Evolutionary conservation across 2,113 vertebrate species (phyloP).

Genomic region (Ibidorhyncha struthersii): DNA sequence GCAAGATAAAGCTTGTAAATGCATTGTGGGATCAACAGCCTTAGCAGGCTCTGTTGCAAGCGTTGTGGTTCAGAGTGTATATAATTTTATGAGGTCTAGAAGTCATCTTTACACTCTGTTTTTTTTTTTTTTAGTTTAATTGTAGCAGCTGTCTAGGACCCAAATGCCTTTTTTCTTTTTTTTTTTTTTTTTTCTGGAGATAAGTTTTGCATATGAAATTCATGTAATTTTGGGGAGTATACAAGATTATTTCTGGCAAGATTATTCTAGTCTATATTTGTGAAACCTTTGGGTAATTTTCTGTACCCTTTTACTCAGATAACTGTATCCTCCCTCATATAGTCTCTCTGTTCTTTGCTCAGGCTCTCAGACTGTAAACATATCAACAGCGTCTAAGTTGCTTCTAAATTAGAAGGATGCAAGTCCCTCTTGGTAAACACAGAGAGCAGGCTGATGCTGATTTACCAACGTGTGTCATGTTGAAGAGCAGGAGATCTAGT

Average conservation of each 20-base stretch:
- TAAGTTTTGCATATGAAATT: constrained; percentile 10
- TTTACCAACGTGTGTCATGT: neutral
- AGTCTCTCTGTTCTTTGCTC: neutral
- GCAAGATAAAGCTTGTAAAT: neutral
- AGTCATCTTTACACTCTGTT: neutral
- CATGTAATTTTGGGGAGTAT: neutral
- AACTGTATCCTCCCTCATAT: neutral
- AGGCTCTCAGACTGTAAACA: constrained; percentile 12
- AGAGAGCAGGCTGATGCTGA: neutral
- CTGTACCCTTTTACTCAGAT: neutral
- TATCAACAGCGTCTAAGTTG: neutral
- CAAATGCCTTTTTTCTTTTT: neutral
- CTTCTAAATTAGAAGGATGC: neutral
- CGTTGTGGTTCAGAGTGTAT: neutral
- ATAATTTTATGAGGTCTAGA: neutral
- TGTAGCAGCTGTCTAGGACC: constrained; percentile 23
- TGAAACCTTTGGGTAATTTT: constrained; percentile 20
- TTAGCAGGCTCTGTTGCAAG: neutral
- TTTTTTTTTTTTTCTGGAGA: neutral
- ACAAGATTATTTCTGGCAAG: constrained; percentile 14
- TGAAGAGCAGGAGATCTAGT: neutral
- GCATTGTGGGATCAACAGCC: neutral
- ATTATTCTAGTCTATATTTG: neutral
- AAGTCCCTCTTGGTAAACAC: neutral
- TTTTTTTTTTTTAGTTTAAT: neutral